Evolutionary conservation across 1,140 invertebrate genomes (phyloP).

Genomic region (Calliopsis andreniformis): DNA sequence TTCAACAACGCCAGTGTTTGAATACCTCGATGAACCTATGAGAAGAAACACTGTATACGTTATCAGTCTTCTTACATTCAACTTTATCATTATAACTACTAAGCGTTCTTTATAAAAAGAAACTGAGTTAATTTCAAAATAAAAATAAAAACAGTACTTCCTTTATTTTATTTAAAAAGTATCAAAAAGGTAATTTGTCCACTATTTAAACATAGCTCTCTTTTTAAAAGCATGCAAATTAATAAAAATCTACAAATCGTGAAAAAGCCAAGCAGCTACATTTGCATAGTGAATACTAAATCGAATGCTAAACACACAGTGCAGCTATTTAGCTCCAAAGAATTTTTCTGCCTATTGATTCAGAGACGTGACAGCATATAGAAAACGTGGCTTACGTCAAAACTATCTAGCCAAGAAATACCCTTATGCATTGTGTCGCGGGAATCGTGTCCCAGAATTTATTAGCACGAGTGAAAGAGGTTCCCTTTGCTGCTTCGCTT

Average conservation of each 20-base stretch:
- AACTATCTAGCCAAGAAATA: conserved; percentile 1
- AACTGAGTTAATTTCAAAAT: too few species aligned
- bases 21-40: neutral
- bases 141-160: too few species aligned
- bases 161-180: too few species aligned
- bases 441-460: conserved; percentile 33
- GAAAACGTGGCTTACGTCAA: conserved; percentile 25
- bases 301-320: conserved; percentile 48
- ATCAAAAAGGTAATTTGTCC: too few species aligned
- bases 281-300: neutral
- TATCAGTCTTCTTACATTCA: too few species aligned
- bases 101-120: too few species aligned
- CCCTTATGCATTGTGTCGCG: neutral
- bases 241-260: neutral
- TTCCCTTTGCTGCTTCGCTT: neutral
- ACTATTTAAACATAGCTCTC: too few species aligned
- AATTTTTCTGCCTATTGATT: conserved; percentile 59
- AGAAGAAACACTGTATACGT: too few species aligned
- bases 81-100: too few species aligned
- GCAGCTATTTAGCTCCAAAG: conserved; percentile 42
- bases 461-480: neutral
- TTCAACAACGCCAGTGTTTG: neutral
- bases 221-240: too few species aligned
- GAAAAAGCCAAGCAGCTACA: neutral
- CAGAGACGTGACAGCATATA: conserved; percentile 67